Percentiles rank a stretch among this genome's conserved stretches.
Evolutionary conservation across 92 coral and sea anemone genomes (phyloP).

Genomic region (Palythoa grandiflora): DNA sequence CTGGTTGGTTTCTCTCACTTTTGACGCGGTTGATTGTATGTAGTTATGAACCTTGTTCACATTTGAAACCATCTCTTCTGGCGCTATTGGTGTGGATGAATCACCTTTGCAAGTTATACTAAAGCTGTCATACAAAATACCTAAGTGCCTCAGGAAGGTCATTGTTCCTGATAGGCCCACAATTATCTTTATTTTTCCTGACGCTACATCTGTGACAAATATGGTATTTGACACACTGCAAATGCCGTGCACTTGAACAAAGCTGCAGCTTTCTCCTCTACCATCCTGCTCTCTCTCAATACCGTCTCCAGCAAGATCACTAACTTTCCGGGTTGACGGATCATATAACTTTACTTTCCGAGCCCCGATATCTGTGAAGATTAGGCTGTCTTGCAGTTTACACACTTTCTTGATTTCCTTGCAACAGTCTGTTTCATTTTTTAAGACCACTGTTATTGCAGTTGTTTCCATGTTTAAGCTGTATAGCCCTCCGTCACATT

Average conservation of each 20-base stretch:
- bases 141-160: background rate
- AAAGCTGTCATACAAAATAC: conserved; percentile 10
- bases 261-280: conserved; percentile 5
- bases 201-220: conserved; percentile 27
- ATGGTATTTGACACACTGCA: conserved; percentile 32
- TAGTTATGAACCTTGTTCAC: background rate
- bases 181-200: conserved; percentile 24
- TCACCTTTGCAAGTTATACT: background rate
- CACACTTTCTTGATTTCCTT: conserved; percentile 51
- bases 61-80: background rate
- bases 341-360: background rate
- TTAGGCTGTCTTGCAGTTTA: conserved; percentile 22
- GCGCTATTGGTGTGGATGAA: background rate
- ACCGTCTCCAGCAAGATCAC: conserved; percentile 25
- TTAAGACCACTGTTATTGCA: conserved; percentile 3
- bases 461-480: conserved; percentile 40
- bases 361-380: background rate
- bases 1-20: too few relatives aligned
- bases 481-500: conserved; percentile 61
- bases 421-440: conserved; percentile 40
- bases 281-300: conserved; percentile 10
- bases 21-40: too few relatives aligned
- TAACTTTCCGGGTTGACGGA: conserved; percentile 6
- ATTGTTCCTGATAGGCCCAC: conserved; percentile 16
- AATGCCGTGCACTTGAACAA: conserved; percentile 26